Conservation (phyloP, 2,888 invertebrate species). For the Temnothorax ravouxi region DNA sequence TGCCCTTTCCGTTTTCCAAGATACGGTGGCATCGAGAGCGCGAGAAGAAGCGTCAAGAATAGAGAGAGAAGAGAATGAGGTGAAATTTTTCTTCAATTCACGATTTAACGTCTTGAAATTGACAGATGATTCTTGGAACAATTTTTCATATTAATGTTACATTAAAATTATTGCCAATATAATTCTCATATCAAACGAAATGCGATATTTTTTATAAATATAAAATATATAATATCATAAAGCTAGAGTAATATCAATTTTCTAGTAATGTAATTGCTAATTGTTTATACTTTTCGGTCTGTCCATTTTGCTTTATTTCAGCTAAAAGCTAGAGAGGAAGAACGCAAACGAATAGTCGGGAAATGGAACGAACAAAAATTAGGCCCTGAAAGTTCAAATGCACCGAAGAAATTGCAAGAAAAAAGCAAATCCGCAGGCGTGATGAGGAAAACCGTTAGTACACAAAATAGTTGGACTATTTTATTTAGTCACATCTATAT, state of each 20-base stretch:
- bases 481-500: background rate
- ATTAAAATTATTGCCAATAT: background rate
- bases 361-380: slow-evolving; percentile 80
- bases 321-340: slow-evolving; percentile 78
- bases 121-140: background rate
- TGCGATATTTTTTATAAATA: background rate
- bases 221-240: background rate
- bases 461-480: background rate
- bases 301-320: slow-evolving; percentile 46
- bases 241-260: background rate
- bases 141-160: slow-evolving; percentile 6
- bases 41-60: slow-evolving; percentile 92
- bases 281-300: background rate
- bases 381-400: slow-evolving; percentile 75
- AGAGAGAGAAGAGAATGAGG: slow-evolving; percentile 88
- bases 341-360: slow-evolving; percentile 72
- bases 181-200: background rate
- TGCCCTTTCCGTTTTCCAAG: slow-evolving; percentile 91
- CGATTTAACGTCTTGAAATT: background rate
- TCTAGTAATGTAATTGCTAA: background rate
- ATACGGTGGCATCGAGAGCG: slow-evolving; percentile 92
- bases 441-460: slow-evolving; percentile 58
- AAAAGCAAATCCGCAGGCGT: slow-evolving; percentile 82
- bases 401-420: slow-evolving; percentile 80
- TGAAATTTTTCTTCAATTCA: slow-evolving; percentile 27